These are phyloP conservation scores for Epistrophella euchroma DNA, from an alignment of 2,888 invertebrate genomes.

Conservation along the genomic window DNA sequence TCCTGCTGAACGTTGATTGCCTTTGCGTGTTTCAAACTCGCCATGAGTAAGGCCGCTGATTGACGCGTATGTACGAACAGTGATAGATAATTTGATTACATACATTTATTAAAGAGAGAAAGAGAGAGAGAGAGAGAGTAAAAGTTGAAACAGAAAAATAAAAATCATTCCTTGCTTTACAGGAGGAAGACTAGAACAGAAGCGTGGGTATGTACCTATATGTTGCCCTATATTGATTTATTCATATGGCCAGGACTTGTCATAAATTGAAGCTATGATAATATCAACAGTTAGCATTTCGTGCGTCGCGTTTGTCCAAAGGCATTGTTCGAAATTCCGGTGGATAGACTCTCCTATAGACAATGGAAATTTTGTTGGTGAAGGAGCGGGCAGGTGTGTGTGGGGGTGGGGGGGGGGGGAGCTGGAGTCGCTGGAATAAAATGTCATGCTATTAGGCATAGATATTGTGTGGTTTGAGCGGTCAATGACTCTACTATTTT, in stretches of 20 bases:
- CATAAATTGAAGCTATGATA: slow-evolving; percentile 71
- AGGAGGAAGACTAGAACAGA: slow-evolving; percentile 27
- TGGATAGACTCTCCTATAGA: slow-evolving; percentile 27
- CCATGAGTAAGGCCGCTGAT: slow-evolving; percentile 26
- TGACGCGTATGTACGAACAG: slow-evolving; percentile 11
- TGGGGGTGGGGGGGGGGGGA: background rate
- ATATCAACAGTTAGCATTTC: slow-evolving; percentile 69
- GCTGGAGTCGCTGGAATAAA: slow-evolving; percentile 28
- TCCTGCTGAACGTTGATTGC: slow-evolving; percentile 45
- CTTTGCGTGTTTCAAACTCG: slow-evolving; percentile 61
- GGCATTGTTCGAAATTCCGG: slow-evolving; percentile 21
- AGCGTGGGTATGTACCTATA: slow-evolving; percentile 2
- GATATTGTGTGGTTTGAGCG: slow-evolving; percentile 45
- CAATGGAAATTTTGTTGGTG: background rate
- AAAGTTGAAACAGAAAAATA: background rate
- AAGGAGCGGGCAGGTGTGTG: too few species aligned
- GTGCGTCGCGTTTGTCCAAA: slow-evolving; percentile 18
- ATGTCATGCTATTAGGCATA: slow-evolving; percentile 49
- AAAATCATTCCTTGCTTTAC: slow-evolving; percentile 30
- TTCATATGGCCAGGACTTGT: slow-evolving; percentile 47
- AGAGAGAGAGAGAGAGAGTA: background rate
- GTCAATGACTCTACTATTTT: slow-evolving; percentile 57
- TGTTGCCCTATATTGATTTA: slow-evolving; percentile 73
- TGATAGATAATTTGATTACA: slow-evolving; percentile 57
- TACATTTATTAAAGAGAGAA: slow-evolving; percentile 20